Evolutionary conservation across 2,888 invertebrate species (phyloP).

Genomic region (Sicus ferrugineus): DNA sequence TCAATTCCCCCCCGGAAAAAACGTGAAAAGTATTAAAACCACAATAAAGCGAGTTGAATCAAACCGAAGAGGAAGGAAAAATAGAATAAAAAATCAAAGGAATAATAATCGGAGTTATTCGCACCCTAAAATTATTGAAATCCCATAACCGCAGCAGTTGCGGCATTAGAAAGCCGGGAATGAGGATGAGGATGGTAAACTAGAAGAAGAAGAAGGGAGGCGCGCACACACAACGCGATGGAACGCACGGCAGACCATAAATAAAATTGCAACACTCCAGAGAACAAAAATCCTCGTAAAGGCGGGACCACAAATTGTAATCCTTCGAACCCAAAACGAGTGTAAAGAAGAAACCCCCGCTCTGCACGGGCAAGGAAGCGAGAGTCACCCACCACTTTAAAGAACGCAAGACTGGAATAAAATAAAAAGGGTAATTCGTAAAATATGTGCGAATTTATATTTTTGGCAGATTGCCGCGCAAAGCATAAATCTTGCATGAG

Average conservation of each 20-base stretch:
- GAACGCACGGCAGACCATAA: slow-evolving; percentile 44
- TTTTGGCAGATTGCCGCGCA: slow-evolving; percentile 47
- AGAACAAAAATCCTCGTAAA: slow-evolving; percentile 42
- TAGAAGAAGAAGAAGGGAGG: slow-evolving; percentile 12
- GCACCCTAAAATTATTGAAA: slow-evolving; percentile 49
- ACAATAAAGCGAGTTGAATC: slow-evolving; percentile 18
- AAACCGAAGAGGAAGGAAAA: slow-evolving; percentile 34
- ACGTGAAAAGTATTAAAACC: too few relatives aligned
- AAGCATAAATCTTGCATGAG: slow-evolving; percentile 38
- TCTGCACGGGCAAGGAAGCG: neutral
- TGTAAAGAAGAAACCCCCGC: neutral
- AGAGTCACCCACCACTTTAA: slow-evolving; percentile 36
- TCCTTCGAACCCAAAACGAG: slow-evolving; percentile 18
- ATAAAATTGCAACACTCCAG: slow-evolving; percentile 49
- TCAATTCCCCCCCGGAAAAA: slow-evolving; percentile 19
- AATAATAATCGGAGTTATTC: slow-evolving; percentile 47
- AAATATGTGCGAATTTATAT: slow-evolving; percentile 43
- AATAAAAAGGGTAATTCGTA: slow-evolving; percentile 45
- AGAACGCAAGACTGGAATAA: slow-evolving; percentile 31
- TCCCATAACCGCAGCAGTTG: slow-evolving; percentile 48
- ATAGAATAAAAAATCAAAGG: slow-evolving; percentile 46
- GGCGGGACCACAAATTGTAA: slow-evolving; percentile 32
- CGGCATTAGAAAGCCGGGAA: slow-evolving; percentile 30
- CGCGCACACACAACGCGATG: slow-evolving; percentile 20
- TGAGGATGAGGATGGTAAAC: neutral